Percentiles rank a stretch among this genome's conserved stretches.
phyloP scores from a whole-genome alignment of 2,888 invertebrate genomes.

The Megastigmus dorsalis region DNA sequence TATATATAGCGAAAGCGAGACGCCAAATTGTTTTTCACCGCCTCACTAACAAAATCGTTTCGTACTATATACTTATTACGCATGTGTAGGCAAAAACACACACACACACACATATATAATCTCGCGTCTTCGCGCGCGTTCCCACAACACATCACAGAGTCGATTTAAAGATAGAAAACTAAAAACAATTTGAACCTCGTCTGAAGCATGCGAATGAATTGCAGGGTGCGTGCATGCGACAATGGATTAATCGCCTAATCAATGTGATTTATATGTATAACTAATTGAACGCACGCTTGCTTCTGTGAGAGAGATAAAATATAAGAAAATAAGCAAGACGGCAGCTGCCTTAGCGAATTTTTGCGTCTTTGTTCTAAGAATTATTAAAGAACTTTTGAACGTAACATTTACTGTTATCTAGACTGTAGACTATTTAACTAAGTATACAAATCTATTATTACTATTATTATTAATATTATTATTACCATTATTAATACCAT shows the following conservation, averaged over 20 bases:
- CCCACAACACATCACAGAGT: too few relatives aligned
- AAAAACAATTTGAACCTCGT: too few relatives aligned
- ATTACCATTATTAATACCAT: neutral
- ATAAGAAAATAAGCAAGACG: neutral
- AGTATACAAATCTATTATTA: neutral
- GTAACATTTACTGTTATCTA: constrained; percentile 7
- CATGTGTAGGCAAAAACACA: too few relatives aligned
- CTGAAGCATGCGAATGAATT: too few relatives aligned
- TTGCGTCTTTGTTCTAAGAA: constrained; percentile 3
- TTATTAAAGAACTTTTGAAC: neutral
- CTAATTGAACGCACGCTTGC: constrained; percentile 12
- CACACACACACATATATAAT: too few relatives aligned
- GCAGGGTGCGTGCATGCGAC: too few relatives aligned
- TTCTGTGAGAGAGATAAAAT: neutral
- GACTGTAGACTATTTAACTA: too few relatives aligned
- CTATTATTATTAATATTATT: constrained; percentile 1
- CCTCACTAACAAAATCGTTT: neutral
- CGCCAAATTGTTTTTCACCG: neutral
- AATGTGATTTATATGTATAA: constrained; percentile 6
- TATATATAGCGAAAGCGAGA: constrained; percentile 7
- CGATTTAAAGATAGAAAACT: too few relatives aligned
- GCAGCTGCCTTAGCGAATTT: constrained; percentile 30
- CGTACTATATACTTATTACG: too few relatives aligned
- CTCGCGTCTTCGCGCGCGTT: too few relatives aligned
- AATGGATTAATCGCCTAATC: constrained; percentile 20